Conservation (phyloP, 1,140 invertebrate species). For the Meloidogyne floridensis region DNA sequence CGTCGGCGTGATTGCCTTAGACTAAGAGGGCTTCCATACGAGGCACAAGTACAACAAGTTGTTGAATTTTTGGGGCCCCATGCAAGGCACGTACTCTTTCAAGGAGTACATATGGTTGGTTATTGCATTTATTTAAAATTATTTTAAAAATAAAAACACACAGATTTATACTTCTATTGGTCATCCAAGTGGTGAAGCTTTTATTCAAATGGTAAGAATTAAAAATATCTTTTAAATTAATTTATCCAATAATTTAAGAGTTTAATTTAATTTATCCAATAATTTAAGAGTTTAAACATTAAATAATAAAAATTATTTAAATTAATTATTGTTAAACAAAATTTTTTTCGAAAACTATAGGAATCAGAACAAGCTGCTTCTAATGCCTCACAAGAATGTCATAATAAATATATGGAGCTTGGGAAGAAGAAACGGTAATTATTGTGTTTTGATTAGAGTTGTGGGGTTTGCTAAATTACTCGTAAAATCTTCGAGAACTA, state of each 20-base stretch:
- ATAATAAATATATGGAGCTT: slow-evolving; percentile 93
- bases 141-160: not conserved
- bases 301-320: too few species aligned
- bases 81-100: slow-evolving; percentile 92
- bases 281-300: too few species aligned
- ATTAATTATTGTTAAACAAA: too few species aligned
- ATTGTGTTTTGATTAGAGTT: too few species aligned
- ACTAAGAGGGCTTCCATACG: slow-evolving; percentile 88
- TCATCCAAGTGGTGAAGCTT: slow-evolving; percentile 95
- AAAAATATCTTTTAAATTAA: too few species aligned
- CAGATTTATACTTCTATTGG: slow-evolving; percentile 75
- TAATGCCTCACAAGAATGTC: slow-evolving; percentile 82
- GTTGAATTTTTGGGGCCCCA: slow-evolving; percentile 94
- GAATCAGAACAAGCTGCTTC: slow-evolving; percentile 86
- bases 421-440: slow-evolving; percentile 87
- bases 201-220: slow-evolving; percentile 99
- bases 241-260: too few species aligned
- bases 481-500: too few species aligned
- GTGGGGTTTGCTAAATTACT: too few species aligned
- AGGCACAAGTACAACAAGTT: slow-evolving; percentile 76
- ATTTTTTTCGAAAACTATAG: too few species aligned
- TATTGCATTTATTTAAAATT: not conserved
- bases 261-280: too few species aligned
- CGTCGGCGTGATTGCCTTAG: slow-evolving; percentile 82
- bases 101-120: slow-evolving; percentile 72